Base-by-base conservation (phyloP, 2,113 vertebrate genomes). In the Buteo buteo region DNA sequence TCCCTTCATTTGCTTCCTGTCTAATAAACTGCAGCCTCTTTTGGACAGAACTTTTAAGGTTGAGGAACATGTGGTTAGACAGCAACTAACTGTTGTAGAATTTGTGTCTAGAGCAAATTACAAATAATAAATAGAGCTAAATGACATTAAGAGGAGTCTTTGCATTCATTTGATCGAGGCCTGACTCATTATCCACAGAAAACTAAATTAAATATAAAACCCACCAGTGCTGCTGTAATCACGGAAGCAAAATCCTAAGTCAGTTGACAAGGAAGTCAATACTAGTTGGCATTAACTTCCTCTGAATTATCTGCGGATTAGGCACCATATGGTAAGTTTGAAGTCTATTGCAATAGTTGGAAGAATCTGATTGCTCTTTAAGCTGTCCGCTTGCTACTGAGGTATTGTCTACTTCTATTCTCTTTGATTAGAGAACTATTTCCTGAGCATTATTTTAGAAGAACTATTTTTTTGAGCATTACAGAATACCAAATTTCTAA, bases 101-200 rank as follows among this genome's bases (percentile, higher is more conserved):
- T 92, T 80, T 90, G 42, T 61, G n/a, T 82, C 36, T 93, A 94
- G 34, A 87, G 54, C 34, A 88, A 95, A 96, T 95, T 69, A 42
- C 29, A 74, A 81, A 20, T 73, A 86, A 94, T 92, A 90, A 90
- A 88, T 80, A 78, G 58, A 81, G 38, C 21, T 90, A 66, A 95
- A 88, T 92, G 38, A 74, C 86, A 81, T 95, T 94, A 86, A 44
- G 59, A 70, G 72, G 88, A 94, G 76, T 71, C 88, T 86, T 81
- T 93, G 71, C 69, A 34, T 93, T 93, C 21, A 21, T 88, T 72
- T 86, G 67, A 16, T 77, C 0, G 1, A 47, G 50, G 64, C 84
- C 78, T 97, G 96, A 65, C 38, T 90, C 81, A 52, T 72, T 59
- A 62, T 77, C 74, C 50, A 42, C 55, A 80, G 88, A 66, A 87